Conservation (phyloP, 2,888 invertebrate species). For the Brachyptera putata region DNA sequence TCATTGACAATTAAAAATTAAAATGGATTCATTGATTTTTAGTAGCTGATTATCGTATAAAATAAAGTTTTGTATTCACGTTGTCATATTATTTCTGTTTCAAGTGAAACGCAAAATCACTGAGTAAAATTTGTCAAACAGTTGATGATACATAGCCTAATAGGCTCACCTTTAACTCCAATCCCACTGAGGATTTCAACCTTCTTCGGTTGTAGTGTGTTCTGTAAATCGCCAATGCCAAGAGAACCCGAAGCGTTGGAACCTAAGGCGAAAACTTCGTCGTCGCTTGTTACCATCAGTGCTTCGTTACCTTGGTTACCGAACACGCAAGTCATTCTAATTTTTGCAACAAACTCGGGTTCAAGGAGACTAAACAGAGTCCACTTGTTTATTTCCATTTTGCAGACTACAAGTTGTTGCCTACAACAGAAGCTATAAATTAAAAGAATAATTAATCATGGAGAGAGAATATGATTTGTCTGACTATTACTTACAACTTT, state of each 20-base stretch:
- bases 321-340: slow-evolving; percentile 53
- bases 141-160: too few species aligned
- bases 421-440: not conserved
- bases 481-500: too few species aligned
- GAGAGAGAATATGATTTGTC: too few species aligned
- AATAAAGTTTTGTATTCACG: too few species aligned
- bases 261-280: slow-evolving; percentile 55
- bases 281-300: slow-evolving; percentile 53
- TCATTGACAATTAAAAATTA: too few species aligned
- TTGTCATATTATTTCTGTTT: too few species aligned
- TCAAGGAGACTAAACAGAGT: slow-evolving; percentile 54
- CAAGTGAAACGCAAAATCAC: not conserved
- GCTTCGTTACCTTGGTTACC: slow-evolving; percentile 58
- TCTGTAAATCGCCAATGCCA: slow-evolving; percentile 51
- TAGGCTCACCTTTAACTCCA: slow-evolving; percentile 45
- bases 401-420: not conserved
- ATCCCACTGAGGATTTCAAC: slow-evolving; percentile 51
- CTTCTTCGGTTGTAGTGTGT: slow-evolving; percentile 50
- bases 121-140: not conserved
- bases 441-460: too few species aligned
- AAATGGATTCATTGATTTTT: too few species aligned
- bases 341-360: slow-evolving; percentile 47
- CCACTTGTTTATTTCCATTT: slow-evolving; percentile 52
- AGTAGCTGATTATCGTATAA: too few species aligned
- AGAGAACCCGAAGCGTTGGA: slow-evolving; percentile 55